A percentile compares a stretch with the other conserved stretches of the same genome.
phyloP scores from a whole-genome alignment of 1,140 invertebrate species.

The Lasaia peninsularis region DNA sequence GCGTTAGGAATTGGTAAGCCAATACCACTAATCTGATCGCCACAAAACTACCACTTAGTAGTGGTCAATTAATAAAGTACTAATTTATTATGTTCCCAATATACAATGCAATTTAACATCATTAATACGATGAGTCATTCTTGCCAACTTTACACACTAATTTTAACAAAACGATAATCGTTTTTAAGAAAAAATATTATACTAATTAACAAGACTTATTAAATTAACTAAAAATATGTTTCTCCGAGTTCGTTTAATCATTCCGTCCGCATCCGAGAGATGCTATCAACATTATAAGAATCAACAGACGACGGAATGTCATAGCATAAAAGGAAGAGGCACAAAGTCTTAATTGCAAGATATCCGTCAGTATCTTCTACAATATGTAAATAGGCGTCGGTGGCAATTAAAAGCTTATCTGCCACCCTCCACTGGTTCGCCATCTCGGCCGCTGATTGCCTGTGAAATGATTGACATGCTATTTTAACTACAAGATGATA shows the following conservation, averaged over 20 bases:
- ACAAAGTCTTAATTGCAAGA: slow-evolving; percentile 70
- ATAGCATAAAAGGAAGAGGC: slow-evolving; percentile 62
- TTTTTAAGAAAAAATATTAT: not conserved
- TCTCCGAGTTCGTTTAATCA: slow-evolving; percentile 48
- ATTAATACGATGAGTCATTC: not conserved
- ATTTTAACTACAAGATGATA: slow-evolving; percentile 64
- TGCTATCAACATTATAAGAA: slow-evolving; percentile 11
- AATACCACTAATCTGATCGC: too few species aligned
- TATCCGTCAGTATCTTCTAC: slow-evolving; percentile 63
- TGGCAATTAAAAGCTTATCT: slow-evolving; percentile 75
- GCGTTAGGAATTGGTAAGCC: too few species aligned
- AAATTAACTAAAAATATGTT: slow-evolving; percentile 15
- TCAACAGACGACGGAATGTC: slow-evolving; percentile 34
- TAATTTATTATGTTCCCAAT: too few species aligned
- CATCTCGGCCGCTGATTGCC: slow-evolving; percentile 60
- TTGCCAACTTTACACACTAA: not conserved
- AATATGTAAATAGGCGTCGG: slow-evolving; percentile 73
- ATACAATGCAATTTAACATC: too few species aligned
- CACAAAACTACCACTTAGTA: too few species aligned
- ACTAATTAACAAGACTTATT: not conserved
- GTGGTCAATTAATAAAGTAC: too few species aligned
- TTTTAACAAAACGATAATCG: not conserved
- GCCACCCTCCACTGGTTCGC: slow-evolving; percentile 45
- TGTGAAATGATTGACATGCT: slow-evolving; percentile 71
- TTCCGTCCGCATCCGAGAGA: slow-evolving; percentile 31